phyloP scores from a whole-genome alignment of 2,797 vertebrate genomes.

The Sciurus vulgaris region DNA sequence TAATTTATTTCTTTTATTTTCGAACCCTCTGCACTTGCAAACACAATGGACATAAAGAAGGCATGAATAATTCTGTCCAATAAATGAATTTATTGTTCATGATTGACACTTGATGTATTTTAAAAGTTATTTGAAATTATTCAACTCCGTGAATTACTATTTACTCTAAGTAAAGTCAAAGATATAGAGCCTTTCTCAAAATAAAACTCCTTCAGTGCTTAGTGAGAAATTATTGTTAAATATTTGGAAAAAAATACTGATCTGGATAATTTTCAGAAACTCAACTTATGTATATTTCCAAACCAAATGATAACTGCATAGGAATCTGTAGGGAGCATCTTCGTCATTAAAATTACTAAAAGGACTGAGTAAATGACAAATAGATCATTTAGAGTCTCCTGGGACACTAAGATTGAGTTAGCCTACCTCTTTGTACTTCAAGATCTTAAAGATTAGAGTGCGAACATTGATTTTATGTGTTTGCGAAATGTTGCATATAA shows the following conservation, averaged over 20 bases:
- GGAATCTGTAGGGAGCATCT: background rate
- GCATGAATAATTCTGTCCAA: background rate
- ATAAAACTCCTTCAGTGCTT: background rate
- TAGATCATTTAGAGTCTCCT: background rate
- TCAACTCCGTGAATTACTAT: background rate
- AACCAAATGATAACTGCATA: background rate
- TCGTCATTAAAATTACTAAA: constrained; percentile 38
- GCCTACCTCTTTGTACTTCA: background rate
- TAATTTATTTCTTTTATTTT: background rate
- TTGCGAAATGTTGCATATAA: background rate
- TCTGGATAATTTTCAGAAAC: background rate
- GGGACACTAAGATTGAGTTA: background rate
- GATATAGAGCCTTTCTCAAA: background rate
- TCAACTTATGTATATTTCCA: background rate
- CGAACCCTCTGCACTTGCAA: background rate
- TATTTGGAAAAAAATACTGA: background rate
- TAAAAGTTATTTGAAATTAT: background rate
- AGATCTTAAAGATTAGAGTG: background rate
- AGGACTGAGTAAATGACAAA: background rate
- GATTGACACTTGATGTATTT: background rate
- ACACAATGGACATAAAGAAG: too few relatives aligned
- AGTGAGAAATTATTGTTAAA: background rate
- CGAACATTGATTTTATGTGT: background rate
- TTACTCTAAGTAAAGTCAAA: background rate
- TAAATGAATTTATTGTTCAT: background rate